Evolutionary conservation across 2,113 vertebrate genomes (phyloP).

Genomic region (Aegypius monachus): DNA sequence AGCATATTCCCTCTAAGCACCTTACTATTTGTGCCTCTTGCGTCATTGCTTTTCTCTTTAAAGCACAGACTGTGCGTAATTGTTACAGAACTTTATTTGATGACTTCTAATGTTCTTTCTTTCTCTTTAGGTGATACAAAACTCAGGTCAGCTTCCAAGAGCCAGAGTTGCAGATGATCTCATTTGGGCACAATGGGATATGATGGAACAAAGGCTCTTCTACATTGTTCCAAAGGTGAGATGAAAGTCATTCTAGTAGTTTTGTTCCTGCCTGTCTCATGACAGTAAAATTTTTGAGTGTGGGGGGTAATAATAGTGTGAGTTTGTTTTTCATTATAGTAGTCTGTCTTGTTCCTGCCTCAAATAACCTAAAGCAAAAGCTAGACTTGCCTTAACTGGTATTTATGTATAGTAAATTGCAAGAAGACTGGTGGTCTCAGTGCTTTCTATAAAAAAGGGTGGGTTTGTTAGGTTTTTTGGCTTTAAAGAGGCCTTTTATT

Average conservation of each 20-base stretch:
- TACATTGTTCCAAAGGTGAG: constrained; percentile 82
- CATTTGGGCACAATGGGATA: constrained; percentile 92
- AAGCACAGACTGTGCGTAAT: not conserved
- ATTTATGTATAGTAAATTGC: not conserved
- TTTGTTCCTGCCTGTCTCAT: not conserved
- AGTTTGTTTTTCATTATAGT: not conserved
- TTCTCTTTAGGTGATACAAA: constrained; percentile 81
- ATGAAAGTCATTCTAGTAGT: not conserved
- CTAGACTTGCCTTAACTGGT: not conserved
- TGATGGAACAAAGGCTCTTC: constrained; percentile 86
- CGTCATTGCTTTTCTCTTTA: not conserved
- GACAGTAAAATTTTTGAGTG: not conserved
- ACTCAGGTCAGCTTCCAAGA: constrained; percentile 79
- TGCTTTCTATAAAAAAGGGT: not conserved
- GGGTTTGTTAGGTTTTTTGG: not conserved
- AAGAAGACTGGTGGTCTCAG: not conserved
- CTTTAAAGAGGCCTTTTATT: not conserved
- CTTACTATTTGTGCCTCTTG: not conserved
- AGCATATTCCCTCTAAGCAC: not conserved
- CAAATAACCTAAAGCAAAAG: not conserved
- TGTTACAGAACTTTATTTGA: not conserved
- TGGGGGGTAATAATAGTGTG: not conserved
- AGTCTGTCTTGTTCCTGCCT: not conserved
- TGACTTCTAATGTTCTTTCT: not conserved
- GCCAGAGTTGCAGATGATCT: constrained; percentile 87